Evolutionary conservation across 2,113 vertebrate species (phyloP).

Genomic region (Perognathus longimembris): DNA sequence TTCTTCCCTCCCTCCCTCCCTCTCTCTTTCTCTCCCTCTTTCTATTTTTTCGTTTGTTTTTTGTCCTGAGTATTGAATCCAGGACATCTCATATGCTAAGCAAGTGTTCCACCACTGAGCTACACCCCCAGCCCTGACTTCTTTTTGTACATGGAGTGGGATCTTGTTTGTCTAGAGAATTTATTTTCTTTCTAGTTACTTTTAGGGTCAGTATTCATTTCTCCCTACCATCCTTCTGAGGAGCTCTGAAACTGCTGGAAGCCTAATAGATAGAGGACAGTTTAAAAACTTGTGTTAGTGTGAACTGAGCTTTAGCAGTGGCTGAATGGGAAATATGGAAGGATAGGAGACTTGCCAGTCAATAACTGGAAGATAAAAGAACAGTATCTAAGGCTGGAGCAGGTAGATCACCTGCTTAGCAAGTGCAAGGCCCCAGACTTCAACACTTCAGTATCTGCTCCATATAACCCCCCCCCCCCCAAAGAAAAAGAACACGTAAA

Average conservation of each 20-base stretch:
- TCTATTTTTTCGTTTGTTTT: too few species aligned
- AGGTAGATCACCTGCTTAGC: too few species aligned
- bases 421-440: too few species aligned
- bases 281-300: neutral
- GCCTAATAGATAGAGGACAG: neutral
- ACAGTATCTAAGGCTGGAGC: too few species aligned
- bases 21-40: too few species aligned
- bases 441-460: too few species aligned
- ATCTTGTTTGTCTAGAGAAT: conserved; percentile 20
- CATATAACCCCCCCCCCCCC: too few species aligned
- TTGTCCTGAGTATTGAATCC: too few species aligned
- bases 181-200: neutral
- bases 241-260: neutral
- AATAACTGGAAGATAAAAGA: neutral
- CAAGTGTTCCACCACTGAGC: too few species aligned
- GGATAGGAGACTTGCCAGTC: neutral
- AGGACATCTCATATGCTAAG: too few species aligned
- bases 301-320: neutral
- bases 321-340: neutral
- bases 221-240: neutral
- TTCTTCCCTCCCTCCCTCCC: too few species aligned
- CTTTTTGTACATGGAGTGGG: neutral
- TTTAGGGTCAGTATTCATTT: neutral
- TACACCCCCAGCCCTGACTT: neutral
- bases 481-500: neutral